These are phyloP conservation scores for Muntiacus muntjak DNA, from an alignment of 2,113 vertebrate genomes.

Conservation along the genomic window DNA sequence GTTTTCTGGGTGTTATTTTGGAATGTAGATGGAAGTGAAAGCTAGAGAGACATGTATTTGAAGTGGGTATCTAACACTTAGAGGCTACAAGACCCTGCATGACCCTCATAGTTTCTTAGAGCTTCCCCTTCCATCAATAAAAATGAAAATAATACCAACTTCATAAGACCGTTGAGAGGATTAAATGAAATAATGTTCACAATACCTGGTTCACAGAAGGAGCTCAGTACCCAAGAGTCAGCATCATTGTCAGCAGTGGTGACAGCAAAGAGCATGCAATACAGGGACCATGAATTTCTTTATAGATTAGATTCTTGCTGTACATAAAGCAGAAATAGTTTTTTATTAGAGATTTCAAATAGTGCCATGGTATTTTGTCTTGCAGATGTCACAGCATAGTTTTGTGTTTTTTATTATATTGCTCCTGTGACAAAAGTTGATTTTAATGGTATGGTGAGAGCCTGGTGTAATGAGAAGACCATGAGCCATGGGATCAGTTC, in stretches of 20 bases:
- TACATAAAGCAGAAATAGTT: background rate
- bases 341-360: background rate
- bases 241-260: rapidly evolving
- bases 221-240: background rate
- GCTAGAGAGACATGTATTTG: background rate
- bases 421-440: background rate
- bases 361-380: background rate
- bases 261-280: background rate
- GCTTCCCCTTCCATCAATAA: background rate
- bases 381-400: background rate
- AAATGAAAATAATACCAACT: background rate
- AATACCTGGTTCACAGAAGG: background rate
- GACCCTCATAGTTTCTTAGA: background rate
- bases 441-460: background rate
- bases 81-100: background rate
- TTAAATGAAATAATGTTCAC: background rate
- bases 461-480: background rate
- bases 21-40: background rate
- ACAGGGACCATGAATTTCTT: background rate
- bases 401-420: background rate
- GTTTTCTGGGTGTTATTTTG: background rate
- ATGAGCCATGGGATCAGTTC: background rate
- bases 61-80: background rate
- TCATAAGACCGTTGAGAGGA: background rate
- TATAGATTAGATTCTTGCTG: background rate